Base-by-base conservation (phyloP, 2,888 invertebrate species). In the Amiota mariae region DNA sequence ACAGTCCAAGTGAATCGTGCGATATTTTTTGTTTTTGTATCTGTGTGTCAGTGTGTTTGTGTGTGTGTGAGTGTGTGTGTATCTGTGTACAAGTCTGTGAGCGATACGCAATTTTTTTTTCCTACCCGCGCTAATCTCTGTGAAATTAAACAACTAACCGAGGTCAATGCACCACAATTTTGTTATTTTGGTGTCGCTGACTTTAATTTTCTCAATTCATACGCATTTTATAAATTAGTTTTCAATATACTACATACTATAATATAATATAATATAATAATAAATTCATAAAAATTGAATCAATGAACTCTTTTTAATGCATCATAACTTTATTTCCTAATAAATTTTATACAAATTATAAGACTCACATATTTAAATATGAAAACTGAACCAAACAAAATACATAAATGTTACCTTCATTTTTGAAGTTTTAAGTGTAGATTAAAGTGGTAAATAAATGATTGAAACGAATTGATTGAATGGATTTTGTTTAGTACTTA, bases 71-170 rank as follows among this genome's bases (percentile, higher is more conserved):
- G 64, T 77, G 59, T 70, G 70, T 70, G 64, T 61, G 61, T 63
- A 68, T 36, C 4, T 36, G 36, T 36, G 36, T 36, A 6, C 36
- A 36, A 36, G 36, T 36, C 36, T 36, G 36, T 36, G 36, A 64
- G 75, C 75, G 73, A 78, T 78, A 78, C 77, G 77, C 77, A 78
- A 78, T 78, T 36, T 36, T 36, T 78, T 75, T 73, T 76, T 70
- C 72, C 73, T 47, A 47, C 47, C 71, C 12, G 46, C 15, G 71
- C 48, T 18, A 78, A 78, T 71, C 74, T 75, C 70, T 72, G 73
- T 75, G 74, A 78, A 78, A 78, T 76, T 72, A 74, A 78, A 78
- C 78, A 78, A 77, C 78, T 78, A 74, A 78, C 76, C 66, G 15
- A 67, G 78, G 78, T 78, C 78, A 78, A 73, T 78, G 78, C 73